Base-by-base conservation (phyloP, 2,797 vertebrate species). In the Cyclura pinguis region DNA sequence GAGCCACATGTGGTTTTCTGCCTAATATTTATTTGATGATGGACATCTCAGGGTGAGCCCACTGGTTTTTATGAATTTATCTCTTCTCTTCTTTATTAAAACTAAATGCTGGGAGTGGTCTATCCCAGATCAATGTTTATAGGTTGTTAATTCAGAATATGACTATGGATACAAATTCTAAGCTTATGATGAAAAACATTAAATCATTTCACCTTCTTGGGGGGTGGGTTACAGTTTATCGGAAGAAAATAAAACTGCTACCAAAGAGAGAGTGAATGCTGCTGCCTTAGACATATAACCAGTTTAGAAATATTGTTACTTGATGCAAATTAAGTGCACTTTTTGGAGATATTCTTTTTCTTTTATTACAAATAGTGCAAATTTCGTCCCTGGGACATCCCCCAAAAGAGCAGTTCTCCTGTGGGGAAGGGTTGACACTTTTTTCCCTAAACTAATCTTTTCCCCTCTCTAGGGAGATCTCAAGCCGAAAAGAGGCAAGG, bases 1-100 rank as follows among this genome's bases (percentile, higher is more conserved):
- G 64, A 69, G 64, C 24, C 64, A 69, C 27, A 7, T 69, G 64
- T 69, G 27, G 29, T 69, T 29, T 69, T 69, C 8, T 69, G 64
- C 3, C 64, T 29, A 2, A 69, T 69, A 29, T 69, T 69, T 69
- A 69, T 9, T 69, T 29, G 64, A 69, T 67, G 64, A 67, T 29
- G 64, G 29, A 69, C 9, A 67, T 67, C 24, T 67, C 64, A 67
- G 4, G 1, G 6, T 69, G 64, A 69, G 27, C 29, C 64, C 9
- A 32, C 64, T 16, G 27, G 13, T 69, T 5, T 86, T 92, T 62
- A 24, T 69, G 1, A 18, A 57, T 35, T 8, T 85, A 64, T 76
- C 4, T 64, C 74, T 9, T 64, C 62, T 91, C 50, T 89, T 89
- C 52, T 86, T n/a, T 16, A 24, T 52, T 80, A 52, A 14, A 77